These are phyloP conservation scores for Zaprionus nigranus DNA, from an alignment of 1,140 invertebrate genomes.

Conservation along the genomic window DNA sequence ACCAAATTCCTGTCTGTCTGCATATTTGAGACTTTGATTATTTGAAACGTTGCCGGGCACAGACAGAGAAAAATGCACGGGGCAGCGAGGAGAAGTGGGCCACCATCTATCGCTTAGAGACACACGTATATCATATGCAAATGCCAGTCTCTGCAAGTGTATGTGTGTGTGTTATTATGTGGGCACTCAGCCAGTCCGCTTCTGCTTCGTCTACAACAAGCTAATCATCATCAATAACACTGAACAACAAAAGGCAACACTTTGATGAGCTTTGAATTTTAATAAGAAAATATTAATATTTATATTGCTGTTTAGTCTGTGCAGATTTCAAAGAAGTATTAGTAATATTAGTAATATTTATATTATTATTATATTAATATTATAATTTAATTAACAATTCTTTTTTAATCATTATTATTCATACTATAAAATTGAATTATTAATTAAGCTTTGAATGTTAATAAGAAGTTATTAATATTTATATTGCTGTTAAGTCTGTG, in stretches of 20 bases:
- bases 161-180: conserved; percentile 30
- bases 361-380: too few relatives aligned
- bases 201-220: conserved; percentile 49
- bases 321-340: neutral
- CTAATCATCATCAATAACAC: conserved; percentile 64
- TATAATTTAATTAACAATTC: too few relatives aligned
- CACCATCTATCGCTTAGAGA: neutral
- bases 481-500: neutral
- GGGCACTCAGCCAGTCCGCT: conserved; percentile 29
- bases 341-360: too few relatives aligned
- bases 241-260: conserved; percentile 1
- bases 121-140: conserved; percentile 30
- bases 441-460: neutral
- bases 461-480: too few relatives aligned
- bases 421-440: too few relatives aligned
- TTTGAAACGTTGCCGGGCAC: conserved; percentile 48
- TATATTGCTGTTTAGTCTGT: neutral
- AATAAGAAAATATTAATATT: too few relatives aligned
- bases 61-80: conserved; percentile 42
- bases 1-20: conserved; percentile 73
- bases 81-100: conserved; percentile 15
- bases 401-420: too few relatives aligned
- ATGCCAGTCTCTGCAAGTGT: conserved; percentile 19
- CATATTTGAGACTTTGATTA: conserved; percentile 81
- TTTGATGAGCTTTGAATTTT: neutral